Evolutionary conservation across 92 coral and sea anemone species (phyloP).

Genomic region (Phymanthus crucifer): DNA sequence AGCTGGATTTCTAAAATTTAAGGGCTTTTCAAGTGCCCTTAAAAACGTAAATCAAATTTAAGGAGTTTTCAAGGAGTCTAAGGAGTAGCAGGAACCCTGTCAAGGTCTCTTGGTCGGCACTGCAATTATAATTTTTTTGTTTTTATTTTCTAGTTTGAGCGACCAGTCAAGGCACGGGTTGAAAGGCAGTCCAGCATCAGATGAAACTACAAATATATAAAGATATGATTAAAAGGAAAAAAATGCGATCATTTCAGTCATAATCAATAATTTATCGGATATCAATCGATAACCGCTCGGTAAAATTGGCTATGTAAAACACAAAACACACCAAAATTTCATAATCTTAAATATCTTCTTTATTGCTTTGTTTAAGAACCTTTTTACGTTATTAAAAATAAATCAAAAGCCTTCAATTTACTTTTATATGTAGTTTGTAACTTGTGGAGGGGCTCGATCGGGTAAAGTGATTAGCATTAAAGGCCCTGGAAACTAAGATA

Average conservation of each 20-base stretch:
- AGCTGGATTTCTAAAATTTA: too few relatives aligned
- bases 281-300: background rate
- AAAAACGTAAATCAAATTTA: too few relatives aligned
- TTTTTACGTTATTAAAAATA: background rate
- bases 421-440: background rate
- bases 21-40: too few relatives aligned
- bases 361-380: background rate
- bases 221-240: too few relatives aligned
- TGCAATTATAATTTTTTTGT: background rate
- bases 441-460: background rate
- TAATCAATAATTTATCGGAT: background rate
- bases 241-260: background rate
- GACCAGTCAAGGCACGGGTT: background rate
- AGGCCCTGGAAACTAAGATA: too few relatives aligned
- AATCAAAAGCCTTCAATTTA: background rate
- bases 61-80: too few relatives aligned
- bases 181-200: background rate
- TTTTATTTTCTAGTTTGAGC: background rate
- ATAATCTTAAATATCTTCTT: background rate
- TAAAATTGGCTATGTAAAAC: background rate
- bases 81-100: too few relatives aligned
- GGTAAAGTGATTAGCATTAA: too few relatives aligned
- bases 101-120: too few relatives aligned
- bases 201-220: background rate
- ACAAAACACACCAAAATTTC: background rate